phyloP scores from a whole-genome alignment of 1,140 invertebrate genomes.

The Amphibalanus amphitrite region DNA sequence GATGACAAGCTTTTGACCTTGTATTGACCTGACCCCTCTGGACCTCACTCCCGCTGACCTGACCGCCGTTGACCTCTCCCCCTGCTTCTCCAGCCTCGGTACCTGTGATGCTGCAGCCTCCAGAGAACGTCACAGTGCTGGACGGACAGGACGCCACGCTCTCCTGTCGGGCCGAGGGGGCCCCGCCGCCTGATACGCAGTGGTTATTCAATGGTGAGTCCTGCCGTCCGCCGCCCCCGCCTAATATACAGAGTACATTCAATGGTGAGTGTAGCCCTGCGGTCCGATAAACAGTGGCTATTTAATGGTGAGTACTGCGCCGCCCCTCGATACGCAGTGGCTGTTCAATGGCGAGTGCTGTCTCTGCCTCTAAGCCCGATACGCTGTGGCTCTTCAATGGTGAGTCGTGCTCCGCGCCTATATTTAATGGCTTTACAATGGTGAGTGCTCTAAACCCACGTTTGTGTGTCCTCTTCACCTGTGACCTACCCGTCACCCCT shows the following conservation, averaged over 20 bases:
- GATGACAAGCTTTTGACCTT: neutral
- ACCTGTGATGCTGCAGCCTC: conserved; percentile 60
- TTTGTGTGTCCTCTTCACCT: no score
- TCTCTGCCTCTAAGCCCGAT: no score
- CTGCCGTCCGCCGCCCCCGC: neutral
- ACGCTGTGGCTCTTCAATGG: no score
- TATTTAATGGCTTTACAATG: no score
- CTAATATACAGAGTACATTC: no score
- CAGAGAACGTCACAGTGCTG: conserved; percentile 68
- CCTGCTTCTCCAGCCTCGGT: conserved; percentile 45
- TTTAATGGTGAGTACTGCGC: no score
- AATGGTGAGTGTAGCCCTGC: no score
- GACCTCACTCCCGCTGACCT: neutral
- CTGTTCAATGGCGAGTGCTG: no score
- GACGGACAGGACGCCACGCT: conserved; percentile 82
- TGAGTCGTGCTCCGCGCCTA: no score
- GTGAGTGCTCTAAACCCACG: no score
- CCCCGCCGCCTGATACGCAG: conserved; percentile 72
- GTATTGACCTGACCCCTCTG: neutral
- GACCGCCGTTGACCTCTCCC: conserved; percentile 6
- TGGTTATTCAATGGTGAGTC: conserved; percentile 74
- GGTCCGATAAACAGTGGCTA: no score
- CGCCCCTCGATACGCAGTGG: no score
- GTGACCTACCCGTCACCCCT: neutral
- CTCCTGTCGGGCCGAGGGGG: conserved; percentile 64